phyloP scores from a whole-genome alignment of 2,113 vertebrate species.

The Craseonycteris thonglongyai region DNA sequence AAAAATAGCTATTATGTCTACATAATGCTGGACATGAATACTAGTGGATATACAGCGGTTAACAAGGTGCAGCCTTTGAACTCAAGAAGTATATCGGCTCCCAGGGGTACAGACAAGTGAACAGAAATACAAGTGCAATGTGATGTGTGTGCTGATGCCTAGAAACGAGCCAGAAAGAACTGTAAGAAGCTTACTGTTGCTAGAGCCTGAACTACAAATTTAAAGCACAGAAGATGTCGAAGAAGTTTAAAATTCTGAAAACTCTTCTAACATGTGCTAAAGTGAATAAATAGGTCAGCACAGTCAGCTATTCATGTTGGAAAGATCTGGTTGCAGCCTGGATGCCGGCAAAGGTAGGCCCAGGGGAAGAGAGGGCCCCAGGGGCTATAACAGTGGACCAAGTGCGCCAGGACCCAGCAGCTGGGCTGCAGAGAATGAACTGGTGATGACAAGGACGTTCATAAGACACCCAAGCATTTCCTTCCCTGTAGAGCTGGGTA shows the following conservation, averaged over 20 bases:
- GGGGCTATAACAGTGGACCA: neutral
- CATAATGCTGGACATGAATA: neutral
- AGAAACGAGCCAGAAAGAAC: neutral
- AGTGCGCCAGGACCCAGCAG: neutral
- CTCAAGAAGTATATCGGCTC: neutral
- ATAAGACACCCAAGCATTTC: too few relatives aligned
- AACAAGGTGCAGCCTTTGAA: neutral
- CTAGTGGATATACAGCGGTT: neutral
- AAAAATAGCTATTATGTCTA: neutral
- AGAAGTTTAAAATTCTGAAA: neutral
- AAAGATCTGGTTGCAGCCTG: neutral
- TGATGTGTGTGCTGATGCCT: fast-evolving
- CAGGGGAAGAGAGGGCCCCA: neutral
- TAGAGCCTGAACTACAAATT: neutral
- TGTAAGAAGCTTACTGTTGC: neutral
- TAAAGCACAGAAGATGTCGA: neutral
- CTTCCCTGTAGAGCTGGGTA: neutral
- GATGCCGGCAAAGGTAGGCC: neutral
- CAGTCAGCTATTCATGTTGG: neutral
- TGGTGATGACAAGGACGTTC: neutral
- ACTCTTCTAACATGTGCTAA: neutral
- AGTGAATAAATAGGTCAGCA: neutral
- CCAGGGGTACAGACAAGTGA: neutral
- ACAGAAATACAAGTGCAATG: neutral
- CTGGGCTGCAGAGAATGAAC: neutral